A percentile compares a stretch with the other conserved stretches of the same genome.
Evolutionary conservation across 2,113 vertebrate species (phyloP).

Genomic region (Trichomycterus rosablanca): DNA sequence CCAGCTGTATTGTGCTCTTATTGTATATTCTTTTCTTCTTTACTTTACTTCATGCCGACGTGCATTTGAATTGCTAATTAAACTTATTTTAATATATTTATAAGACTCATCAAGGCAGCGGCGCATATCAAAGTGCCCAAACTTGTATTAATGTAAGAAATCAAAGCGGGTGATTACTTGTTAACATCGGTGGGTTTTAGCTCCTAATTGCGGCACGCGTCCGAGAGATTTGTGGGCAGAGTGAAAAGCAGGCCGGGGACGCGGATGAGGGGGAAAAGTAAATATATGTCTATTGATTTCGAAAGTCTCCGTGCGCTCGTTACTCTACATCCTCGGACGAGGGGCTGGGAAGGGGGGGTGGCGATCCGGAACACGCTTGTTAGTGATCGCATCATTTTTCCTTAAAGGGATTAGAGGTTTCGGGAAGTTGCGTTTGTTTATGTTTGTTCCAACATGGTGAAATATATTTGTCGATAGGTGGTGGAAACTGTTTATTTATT

Average conservation of each 20-base stretch:
- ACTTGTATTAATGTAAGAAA: slow-evolving; percentile 74
- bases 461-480: too few species aligned
- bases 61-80: slow-evolving; percentile 78
- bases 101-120: slow-evolving; percentile 67
- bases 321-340: slow-evolving; percentile 28
- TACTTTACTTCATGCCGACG: slow-evolving; percentile 53
- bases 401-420: slow-evolving; percentile 15
- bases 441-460: slow-evolving; percentile 22
- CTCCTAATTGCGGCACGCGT: slow-evolving; percentile 58
- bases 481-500: too few species aligned
- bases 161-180: slow-evolving; percentile 73
- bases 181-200: slow-evolving; percentile 62
- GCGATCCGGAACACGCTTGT: slow-evolving; percentile 36
- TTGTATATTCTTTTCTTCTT: slow-evolving; percentile 71
- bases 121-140: slow-evolving; percentile 73
- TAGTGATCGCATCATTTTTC: slow-evolving; percentile 34
- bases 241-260: slow-evolving; percentile 40
- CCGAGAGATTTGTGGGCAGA: slow-evolving; percentile 48
- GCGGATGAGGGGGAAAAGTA: not conserved
- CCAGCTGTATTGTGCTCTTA: slow-evolving; percentile 57
- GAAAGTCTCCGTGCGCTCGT: slow-evolving; percentile 42
- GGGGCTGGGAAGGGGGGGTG: slow-evolving; percentile 6
- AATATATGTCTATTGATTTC: slow-evolving; percentile 44
- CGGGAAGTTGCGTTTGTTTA: slow-evolving; percentile 18
- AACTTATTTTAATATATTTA: slow-evolving; percentile 76